A percentile compares a stretch with the other conserved stretches of the same genome.
These are phyloP conservation scores for Phania funesta DNA, from an alignment of 2,888 invertebrate genomes.

Conservation along the genomic window DNA sequence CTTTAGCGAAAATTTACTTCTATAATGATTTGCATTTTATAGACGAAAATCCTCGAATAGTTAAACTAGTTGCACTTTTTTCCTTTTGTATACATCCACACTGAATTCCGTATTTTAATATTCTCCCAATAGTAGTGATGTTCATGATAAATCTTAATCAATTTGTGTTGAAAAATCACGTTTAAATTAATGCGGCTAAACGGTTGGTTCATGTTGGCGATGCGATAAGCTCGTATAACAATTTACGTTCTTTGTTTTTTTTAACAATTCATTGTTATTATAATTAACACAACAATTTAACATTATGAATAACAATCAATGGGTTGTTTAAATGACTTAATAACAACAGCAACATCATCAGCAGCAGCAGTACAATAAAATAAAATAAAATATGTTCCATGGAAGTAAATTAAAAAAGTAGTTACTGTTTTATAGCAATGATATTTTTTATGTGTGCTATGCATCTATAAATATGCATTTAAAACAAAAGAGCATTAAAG, in stretches of 20 bases:
- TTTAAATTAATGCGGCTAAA: slow-evolving; percentile 33
- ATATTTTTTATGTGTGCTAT: no score
- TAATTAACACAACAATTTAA: slow-evolving; percentile 66
- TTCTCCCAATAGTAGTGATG: neutral
- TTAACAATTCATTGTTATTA: slow-evolving; percentile 42
- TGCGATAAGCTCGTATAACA: neutral
- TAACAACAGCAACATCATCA: slow-evolving; percentile 1
- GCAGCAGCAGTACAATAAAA: neutral
- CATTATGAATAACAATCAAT: slow-evolving; percentile 64
- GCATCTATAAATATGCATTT: no score
- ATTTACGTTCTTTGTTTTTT: slow-evolving; percentile 14
- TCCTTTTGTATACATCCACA: no score
- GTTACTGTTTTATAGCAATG: slow-evolving; percentile 20
- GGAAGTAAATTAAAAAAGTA: slow-evolving; percentile 37
- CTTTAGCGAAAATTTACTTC: no score
- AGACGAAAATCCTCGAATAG: no score
- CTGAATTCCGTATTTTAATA: no score
- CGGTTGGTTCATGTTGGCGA: slow-evolving; percentile 5
- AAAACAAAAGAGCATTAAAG: no score
- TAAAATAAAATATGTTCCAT: slow-evolving; percentile 19
- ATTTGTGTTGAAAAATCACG: slow-evolving; percentile 15
- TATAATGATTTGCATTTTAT: no score
- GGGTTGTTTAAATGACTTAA: slow-evolving; percentile 52
- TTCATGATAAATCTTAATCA: slow-evolving; percentile 3
- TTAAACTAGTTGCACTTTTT: no score